phyloP scores from a whole-genome alignment of 2,113 vertebrate genomes.

The Brevimyrus niger region DNA sequence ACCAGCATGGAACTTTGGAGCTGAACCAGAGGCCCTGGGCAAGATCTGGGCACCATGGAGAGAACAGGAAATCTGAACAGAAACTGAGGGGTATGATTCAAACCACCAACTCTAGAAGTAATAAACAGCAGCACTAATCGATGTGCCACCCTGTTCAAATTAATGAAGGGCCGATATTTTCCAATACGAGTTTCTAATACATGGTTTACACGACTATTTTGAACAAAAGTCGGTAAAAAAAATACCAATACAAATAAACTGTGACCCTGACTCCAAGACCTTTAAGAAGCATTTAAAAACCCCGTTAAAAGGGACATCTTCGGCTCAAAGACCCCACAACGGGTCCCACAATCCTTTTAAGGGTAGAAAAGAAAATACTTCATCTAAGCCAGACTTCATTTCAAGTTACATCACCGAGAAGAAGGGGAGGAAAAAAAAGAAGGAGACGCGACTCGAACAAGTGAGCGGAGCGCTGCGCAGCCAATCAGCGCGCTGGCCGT shows the following conservation, averaged over 20 bases:
- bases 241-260: not conserved
- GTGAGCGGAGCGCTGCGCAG: conserved; percentile 26
- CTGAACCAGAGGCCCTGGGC: not conserved
- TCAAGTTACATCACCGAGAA: conserved; percentile 8
- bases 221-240: not conserved
- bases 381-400: not conserved
- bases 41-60: not conserved
- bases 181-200: not conserved
- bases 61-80: not conserved
- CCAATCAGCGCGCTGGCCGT: conserved; percentile 56
- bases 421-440: not conserved
- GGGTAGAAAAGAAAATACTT: conserved; percentile 9
- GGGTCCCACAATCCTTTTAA: conserved; percentile 1
- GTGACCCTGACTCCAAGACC: not conserved
- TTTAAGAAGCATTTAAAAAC: not conserved
- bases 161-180: not conserved
- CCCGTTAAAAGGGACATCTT: not conserved
- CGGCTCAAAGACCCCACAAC: not conserved
- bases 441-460: not conserved
- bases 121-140: not conserved
- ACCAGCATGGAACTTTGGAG: not conserved
- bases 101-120: not conserved
- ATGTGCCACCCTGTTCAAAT: not conserved
- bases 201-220: not conserved
- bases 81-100: not conserved